Percentiles rank a stretch among this genome's conserved stretches.
phyloP scores from a whole-genome alignment of 2,888 invertebrate genomes.

The Chironomus tentans region DNA sequence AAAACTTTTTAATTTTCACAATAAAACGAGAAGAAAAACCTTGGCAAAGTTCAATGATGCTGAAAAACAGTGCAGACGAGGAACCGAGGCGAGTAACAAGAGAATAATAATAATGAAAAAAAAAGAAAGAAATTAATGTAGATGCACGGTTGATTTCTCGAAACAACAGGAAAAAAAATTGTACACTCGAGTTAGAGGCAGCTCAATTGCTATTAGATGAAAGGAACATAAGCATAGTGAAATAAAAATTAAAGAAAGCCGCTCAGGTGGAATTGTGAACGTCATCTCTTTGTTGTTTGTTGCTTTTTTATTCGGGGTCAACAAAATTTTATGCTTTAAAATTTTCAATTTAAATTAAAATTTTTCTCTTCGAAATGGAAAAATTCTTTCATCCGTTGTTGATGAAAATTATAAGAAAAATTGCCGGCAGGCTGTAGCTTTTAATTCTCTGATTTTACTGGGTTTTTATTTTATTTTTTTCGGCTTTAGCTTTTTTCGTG shows the following conservation, averaged over 20 bases:
- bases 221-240: background rate
- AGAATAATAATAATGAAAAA: no score
- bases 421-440: no score
- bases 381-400: no score
- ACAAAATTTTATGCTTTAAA: background rate
- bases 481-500: no score
- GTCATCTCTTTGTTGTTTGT: background rate
- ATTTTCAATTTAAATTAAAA: no score
- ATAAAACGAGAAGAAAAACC: background rate
- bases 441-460: no score
- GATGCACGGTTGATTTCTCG: slow-evolving; percentile 18
- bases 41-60: slow-evolving; percentile 21
- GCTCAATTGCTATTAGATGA: background rate
- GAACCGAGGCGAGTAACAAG: background rate
- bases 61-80: slow-evolving; percentile 12
- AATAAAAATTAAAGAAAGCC: background rate
- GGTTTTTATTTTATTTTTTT: no score
- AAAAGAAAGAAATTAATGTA: slow-evolving; percentile 17
- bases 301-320: background rate
- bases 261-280: background rate
- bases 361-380: no score
- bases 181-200: background rate
- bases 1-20: no score
- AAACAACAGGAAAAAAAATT: background rate
- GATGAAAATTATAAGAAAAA: no score